phyloP scores from a whole-genome alignment of 2,888 invertebrate genomes.

The Pseudoips prasinana region DNA sequence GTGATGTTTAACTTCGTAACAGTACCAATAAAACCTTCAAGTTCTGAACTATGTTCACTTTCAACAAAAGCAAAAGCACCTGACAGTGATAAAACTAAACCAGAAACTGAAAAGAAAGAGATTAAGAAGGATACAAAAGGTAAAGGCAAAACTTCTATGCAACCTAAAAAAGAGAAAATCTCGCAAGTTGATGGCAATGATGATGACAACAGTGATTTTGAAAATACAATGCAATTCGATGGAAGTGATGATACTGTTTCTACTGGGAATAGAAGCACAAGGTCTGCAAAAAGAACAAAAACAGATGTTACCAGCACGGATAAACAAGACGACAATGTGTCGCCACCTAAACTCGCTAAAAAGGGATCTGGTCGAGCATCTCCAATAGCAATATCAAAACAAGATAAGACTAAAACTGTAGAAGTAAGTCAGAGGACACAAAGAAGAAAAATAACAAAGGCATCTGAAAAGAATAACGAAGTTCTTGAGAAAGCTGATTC shows the following conservation, averaged over 20 bases:
- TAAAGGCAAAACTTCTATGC: conserved; percentile 28
- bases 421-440: conserved; percentile 5
- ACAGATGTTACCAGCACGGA: conserved; percentile 20
- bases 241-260: conserved; percentile 39
- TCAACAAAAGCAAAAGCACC: conserved; percentile 64
- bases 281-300: conserved; percentile 43
- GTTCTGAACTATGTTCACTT: conserved; percentile 84
- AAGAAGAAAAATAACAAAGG: conserved; percentile 5
- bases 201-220: conserved; percentile 34
- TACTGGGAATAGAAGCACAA: conserved; percentile 31
- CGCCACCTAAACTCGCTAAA: conserved; percentile 61
- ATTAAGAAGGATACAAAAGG: conserved; percentile 18
- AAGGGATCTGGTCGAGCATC: conserved; percentile 13
- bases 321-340: conserved; percentile 42
- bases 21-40: conserved; percentile 86
- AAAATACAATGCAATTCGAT: conserved; percentile 43
- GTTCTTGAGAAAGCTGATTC: not conserved
- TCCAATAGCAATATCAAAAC: conserved; percentile 14
- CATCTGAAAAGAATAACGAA: conserved; percentile 3
- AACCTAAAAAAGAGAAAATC: conserved; percentile 49
- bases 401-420: conserved; percentile 4
- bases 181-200: conserved; percentile 81
- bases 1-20: conserved; percentile 91
- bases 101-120: conserved; percentile 15
- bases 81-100: conserved; percentile 19